Percentiles rank a stretch among this genome's conserved stretches.
Evolutionary conservation across 2,113 vertebrate genomes (phyloP).

Genomic region (Irena cyanogastra): DNA sequence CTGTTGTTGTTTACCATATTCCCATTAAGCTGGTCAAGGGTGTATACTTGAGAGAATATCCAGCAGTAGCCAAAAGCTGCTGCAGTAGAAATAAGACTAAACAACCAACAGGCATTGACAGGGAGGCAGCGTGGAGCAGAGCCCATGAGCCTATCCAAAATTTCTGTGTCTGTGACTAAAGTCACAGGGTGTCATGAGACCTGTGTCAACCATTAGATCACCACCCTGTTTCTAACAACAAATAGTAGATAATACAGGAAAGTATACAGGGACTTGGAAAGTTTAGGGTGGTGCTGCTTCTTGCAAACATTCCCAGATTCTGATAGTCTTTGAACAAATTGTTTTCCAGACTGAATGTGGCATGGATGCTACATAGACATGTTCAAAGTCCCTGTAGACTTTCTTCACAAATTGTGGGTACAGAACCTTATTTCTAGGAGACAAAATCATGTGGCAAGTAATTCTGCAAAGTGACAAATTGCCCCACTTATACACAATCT

Average conservation of each 20-base stretch:
- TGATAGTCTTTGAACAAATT: not conserved
- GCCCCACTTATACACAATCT: not conserved
- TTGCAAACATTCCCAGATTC: not conserved
- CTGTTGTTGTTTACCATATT: constrained; percentile 6
- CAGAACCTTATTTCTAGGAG: not conserved
- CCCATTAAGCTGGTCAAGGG: not conserved
- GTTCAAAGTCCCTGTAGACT: not conserved
- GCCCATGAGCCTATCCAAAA: not conserved
- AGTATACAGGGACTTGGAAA: not conserved
- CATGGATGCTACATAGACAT: not conserved
- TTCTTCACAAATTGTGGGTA: not conserved
- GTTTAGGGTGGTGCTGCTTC: not conserved
- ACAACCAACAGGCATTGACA: not conserved
- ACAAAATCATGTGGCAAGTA: not conserved
- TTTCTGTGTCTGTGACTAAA: not conserved
- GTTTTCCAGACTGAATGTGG: not conserved
- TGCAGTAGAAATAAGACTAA: not conserved
- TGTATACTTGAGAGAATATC: not conserved
- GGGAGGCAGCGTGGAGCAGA: not conserved
- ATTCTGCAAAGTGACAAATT: not conserved
- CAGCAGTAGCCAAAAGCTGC: not conserved
- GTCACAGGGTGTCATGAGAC: not conserved
- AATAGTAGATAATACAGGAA: not conserved
- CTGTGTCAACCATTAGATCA: not conserved
- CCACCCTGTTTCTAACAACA: not conserved